Percentiles rank a stretch among this genome's conserved stretches.
Conservation (phyloP, 2,113 vertebrate genomes). For the Arothron firmamentum region DNA sequence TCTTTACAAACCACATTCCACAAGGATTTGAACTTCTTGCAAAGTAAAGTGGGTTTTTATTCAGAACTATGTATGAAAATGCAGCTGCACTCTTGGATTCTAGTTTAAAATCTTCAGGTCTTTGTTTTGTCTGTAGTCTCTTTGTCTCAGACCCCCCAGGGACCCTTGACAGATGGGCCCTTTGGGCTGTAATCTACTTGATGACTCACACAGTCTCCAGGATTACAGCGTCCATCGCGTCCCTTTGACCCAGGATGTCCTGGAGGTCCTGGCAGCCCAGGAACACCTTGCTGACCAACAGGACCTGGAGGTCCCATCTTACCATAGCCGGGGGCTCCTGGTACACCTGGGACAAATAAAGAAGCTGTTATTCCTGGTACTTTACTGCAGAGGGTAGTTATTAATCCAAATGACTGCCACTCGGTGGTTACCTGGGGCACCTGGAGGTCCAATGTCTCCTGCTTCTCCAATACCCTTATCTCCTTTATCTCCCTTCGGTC, state of each 20-base stretch:
- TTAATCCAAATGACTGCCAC: background rate
- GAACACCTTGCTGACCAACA: conserved; percentile 92
- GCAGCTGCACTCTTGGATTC: conserved; percentile 17
- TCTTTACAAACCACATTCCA: conserved; percentile 39
- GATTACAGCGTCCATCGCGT: conserved; percentile 87
- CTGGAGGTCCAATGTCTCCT: conserved; percentile 88
- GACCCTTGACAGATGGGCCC: conserved; percentile 83
- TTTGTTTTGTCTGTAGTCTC: conserved; percentile 37
- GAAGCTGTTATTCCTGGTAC: background rate
- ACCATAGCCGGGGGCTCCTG: conserved; percentile 88
- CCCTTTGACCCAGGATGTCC: conserved; percentile 82
- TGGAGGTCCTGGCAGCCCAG: conserved; percentile 84
- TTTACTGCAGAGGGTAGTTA: too few relatives aligned
- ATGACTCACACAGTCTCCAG: conserved; percentile 84
- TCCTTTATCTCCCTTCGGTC: conserved; percentile 84
- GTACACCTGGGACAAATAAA: conserved; percentile 76
- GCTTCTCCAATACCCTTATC: conserved; percentile 85
- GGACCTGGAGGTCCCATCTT: conserved; percentile 89
- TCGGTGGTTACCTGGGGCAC: conserved; percentile 81
- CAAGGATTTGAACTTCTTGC: conserved; percentile 6
- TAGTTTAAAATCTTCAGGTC: conserved; percentile 29
- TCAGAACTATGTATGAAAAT: conserved; percentile 22
- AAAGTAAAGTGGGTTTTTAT: conserved; percentile 21
- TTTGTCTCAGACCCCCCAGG: conserved; percentile 62
- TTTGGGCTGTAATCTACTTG: conserved; percentile 87